A percentile compares a stretch with the other conserved stretches of the same genome.
Evolutionary conservation across 2,888 invertebrate species (phyloP).

Genomic region (Nephrotoma guestfalica): DNA sequence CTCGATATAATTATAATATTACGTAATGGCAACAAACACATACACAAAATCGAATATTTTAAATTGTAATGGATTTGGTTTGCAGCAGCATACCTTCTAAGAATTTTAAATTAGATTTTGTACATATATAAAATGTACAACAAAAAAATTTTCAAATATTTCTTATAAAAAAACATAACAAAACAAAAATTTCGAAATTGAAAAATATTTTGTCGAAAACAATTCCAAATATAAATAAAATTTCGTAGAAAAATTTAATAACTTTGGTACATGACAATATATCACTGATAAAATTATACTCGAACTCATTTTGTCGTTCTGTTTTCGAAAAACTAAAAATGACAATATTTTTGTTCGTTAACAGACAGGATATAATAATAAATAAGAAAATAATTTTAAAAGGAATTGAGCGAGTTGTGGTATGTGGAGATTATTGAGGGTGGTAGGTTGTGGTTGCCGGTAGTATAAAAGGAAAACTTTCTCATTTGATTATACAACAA

Average conservation of each 20-base stretch:
- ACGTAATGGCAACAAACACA: background rate
- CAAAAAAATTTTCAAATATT: background rate
- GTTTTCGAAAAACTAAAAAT: background rate
- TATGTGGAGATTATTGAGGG: background rate
- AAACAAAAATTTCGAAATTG: background rate
- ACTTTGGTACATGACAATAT: background rate
- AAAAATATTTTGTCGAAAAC: background rate
- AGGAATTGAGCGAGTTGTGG: background rate
- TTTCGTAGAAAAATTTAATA: background rate
- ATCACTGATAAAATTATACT: background rate
- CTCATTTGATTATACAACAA: background rate
- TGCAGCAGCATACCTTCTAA: background rate
- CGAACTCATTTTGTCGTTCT: background rate
- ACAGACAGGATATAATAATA: background rate
- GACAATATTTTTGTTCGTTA: background rate
- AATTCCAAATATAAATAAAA: background rate
- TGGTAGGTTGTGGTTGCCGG: background rate
- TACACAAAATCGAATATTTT: no score
- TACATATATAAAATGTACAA: background rate
- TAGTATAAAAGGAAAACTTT: background rate
- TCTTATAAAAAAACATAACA: background rate
- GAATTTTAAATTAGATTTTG: background rate
- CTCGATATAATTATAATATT: background rate
- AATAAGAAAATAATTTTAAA: background rate
- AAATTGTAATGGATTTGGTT: no score